Percentiles rank a stretch among this genome's conserved stretches.
phyloP scores from a whole-genome alignment of 2,888 invertebrate genomes.

The Aphidius colemani region DNA sequence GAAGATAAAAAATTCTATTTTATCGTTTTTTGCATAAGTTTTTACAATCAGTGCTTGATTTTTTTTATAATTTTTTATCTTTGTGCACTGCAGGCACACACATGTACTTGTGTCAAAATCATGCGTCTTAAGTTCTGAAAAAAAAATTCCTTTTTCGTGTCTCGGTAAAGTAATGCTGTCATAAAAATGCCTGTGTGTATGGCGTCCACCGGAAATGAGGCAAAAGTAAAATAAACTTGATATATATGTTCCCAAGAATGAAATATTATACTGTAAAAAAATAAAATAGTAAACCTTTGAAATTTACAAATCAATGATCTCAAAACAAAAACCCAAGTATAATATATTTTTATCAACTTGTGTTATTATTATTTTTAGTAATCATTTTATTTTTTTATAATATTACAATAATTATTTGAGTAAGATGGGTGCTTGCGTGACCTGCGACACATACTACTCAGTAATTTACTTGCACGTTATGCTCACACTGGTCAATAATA shows the following conservation, averaged over 20 bases:
- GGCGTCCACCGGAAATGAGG: slow-evolving; percentile 11
- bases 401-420: too few species aligned
- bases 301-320: too few species aligned
- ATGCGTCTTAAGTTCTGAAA: slow-evolving; percentile 5
- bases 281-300: neutral
- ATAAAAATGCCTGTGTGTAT: slow-evolving; percentile 12
- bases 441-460: too few species aligned
- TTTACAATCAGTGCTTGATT: neutral
- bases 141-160: slow-evolving; percentile 1
- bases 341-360: too few species aligned
- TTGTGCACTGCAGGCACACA: neutral
- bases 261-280: neutral
- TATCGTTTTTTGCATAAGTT: neutral
- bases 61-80: neutral
- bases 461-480: too few species aligned
- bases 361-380: too few species aligned
- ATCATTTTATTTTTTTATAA: too few species aligned
- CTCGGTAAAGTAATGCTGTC: slow-evolving; percentile 7
- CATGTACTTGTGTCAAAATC: neutral
- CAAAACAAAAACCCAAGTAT: too few species aligned
- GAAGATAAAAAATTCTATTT: neutral
- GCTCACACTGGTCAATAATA: too few species aligned
- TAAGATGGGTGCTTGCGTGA: too few species aligned
- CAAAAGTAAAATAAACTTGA: slow-evolving; percentile 10
- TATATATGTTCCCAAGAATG: neutral